Evolutionary conservation across 2,113 vertebrate species (phyloP).

Genomic region (Pipra filicauda): DNA sequence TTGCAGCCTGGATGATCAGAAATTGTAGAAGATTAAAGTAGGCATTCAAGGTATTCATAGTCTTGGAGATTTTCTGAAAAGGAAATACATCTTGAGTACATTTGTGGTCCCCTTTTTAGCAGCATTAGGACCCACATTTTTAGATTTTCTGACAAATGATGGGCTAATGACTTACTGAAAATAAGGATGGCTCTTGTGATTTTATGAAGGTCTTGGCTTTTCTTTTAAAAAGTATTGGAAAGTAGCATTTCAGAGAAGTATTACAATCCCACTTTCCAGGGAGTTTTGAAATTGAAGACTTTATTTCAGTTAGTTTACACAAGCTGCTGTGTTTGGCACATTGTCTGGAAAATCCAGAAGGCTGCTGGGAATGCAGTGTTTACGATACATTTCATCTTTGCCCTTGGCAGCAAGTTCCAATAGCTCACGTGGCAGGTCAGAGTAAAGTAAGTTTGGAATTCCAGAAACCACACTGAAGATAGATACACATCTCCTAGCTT

Average conservation of each 20-base stretch:
- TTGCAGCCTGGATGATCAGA: background rate
- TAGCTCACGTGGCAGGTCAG: background rate
- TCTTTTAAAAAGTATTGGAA: background rate
- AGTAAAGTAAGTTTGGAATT: background rate
- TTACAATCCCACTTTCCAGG: background rate
- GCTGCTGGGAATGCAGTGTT: background rate
- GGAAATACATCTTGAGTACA: background rate
- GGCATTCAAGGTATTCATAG: background rate
- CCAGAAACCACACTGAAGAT: background rate
- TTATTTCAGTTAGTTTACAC: background rate
- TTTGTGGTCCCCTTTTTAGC: background rate
- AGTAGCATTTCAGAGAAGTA: background rate
- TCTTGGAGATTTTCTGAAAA: background rate
- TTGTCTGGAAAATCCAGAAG: constrained; percentile 26
- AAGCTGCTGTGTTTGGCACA: background rate
- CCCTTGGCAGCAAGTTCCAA: background rate
- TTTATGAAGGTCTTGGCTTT: background rate
- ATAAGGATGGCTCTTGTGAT: background rate
- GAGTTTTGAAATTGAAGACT: background rate
- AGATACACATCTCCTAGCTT: background rate
- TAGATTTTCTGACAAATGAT: background rate
- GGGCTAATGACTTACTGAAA: background rate
- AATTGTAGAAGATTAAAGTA: background rate
- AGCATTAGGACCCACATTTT: background rate
- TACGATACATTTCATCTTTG: background rate